phyloP scores from a whole-genome alignment of 92 coral and sea anemone species.

The Anthopleura xanthogrammica region DNA sequence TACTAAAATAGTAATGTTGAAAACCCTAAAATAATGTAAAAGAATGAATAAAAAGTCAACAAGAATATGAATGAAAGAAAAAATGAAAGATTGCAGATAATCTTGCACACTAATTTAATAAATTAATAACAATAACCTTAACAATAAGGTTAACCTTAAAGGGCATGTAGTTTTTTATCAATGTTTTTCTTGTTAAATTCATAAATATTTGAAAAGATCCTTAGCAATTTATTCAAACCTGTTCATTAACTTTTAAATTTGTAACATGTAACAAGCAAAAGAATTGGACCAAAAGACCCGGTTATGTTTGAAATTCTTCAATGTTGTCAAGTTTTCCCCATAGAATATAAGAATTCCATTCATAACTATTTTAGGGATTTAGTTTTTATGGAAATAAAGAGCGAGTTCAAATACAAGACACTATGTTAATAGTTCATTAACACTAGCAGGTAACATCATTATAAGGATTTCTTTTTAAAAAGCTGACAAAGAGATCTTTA shows the following conservation, averaged over 20 bases:
- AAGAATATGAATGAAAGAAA: neutral
- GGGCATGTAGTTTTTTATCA: neutral
- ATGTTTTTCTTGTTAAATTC: neutral
- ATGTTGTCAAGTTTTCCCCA: neutral
- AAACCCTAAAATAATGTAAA: too few relatives aligned
- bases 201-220: neutral
- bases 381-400: neutral
- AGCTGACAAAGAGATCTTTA: neutral
- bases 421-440: neutral
- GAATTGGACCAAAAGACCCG: too few relatives aligned
- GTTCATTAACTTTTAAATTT: too few relatives aligned
- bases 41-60: neutral
- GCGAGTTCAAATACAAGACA: neutral
- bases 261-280: too few relatives aligned
- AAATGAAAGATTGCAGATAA: too few relatives aligned
- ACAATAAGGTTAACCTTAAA: too few relatives aligned
- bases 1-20: too few relatives aligned
- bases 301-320: too few relatives aligned
- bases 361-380: neutral
- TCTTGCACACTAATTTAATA: too few relatives aligned
- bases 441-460: slow-evolving; percentile 4
- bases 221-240: neutral
- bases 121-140: too few relatives aligned
- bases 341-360: neutral
- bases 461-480: neutral